A percentile compares a stretch with the other conserved stretches of the same genome.
Conservation (phyloP, 2,113 vertebrate genomes). For the Salvator merianae region DNA sequence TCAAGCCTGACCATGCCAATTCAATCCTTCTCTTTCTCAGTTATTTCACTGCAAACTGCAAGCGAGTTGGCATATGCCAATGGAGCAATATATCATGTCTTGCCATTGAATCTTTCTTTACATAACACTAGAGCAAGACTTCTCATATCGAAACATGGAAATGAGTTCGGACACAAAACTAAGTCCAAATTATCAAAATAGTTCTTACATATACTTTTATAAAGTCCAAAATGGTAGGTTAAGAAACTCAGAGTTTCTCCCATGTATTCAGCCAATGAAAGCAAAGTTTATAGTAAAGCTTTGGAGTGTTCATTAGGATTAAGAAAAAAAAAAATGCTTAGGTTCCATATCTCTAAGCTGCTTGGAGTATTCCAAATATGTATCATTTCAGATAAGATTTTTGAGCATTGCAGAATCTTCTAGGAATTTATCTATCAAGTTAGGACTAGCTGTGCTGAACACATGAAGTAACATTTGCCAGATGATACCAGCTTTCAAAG, state of each 20-base stretch:
- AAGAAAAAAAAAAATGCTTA: conserved; percentile 11
- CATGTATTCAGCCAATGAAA: neutral
- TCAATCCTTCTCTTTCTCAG: neutral
- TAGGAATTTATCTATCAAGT: conserved; percentile 41
- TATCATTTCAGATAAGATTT: conserved; percentile 39
- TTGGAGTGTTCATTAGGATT: conserved; percentile 38
- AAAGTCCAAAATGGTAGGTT: neutral
- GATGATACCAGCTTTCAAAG: neutral
- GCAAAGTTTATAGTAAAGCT: neutral
- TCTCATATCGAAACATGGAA: neutral
- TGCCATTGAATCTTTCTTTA: neutral
- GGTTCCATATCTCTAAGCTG: conserved; percentile 24
- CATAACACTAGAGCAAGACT: neutral
- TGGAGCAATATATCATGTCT: neutral
- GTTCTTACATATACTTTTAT: neutral
- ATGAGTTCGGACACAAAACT: neutral
- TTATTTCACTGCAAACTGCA: neutral
- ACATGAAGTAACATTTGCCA: neutral
- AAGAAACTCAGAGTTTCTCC: neutral
- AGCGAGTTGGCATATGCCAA: neutral
- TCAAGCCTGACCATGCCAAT: neutral
- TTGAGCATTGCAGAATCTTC: conserved; percentile 32
- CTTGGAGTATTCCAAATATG: conserved; percentile 8
- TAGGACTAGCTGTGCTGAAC: neutral
- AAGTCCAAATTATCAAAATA: neutral